Evolutionary conservation across 2,113 vertebrate genomes (phyloP).

Genomic region (Rhynchopsitta pachyrhyncha): DNA sequence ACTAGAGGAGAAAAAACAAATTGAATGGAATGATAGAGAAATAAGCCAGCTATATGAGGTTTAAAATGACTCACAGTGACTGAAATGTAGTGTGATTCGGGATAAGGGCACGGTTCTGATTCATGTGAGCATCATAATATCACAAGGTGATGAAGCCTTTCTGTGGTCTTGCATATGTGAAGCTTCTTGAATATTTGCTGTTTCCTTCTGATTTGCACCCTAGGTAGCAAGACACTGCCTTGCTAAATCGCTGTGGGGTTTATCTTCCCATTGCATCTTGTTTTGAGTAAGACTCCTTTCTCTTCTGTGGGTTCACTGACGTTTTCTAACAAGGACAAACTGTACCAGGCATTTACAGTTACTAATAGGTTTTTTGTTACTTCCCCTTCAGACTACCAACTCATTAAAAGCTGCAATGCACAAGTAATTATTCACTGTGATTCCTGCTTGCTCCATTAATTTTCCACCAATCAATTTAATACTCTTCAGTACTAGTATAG

Average conservation of each 20-base stretch:
- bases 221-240: not conserved
- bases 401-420: not conserved
- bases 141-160: not conserved
- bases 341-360: not conserved
- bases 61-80: not conserved
- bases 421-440: not conserved
- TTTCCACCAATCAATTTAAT: conserved; percentile 10
- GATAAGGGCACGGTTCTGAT: not conserved
- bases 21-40: not conserved
- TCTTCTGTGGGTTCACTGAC: not conserved
- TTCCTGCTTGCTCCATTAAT: conserved; percentile 9
- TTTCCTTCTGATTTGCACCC: not conserved
- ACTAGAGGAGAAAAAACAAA: not conserved
- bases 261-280: not conserved
- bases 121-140: not conserved
- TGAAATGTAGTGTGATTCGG: not conserved
- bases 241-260: not conserved
- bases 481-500: not conserved
- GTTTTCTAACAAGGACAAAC: not conserved
- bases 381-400: not conserved
- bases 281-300: not conserved
- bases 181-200: not conserved
- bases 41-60: not conserved
- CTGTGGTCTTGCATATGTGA: not conserved
- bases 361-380: not conserved